Evolutionary conservation across 2,888 invertebrate genomes (phyloP).

Genomic region (Nysson spinosus): DNA sequence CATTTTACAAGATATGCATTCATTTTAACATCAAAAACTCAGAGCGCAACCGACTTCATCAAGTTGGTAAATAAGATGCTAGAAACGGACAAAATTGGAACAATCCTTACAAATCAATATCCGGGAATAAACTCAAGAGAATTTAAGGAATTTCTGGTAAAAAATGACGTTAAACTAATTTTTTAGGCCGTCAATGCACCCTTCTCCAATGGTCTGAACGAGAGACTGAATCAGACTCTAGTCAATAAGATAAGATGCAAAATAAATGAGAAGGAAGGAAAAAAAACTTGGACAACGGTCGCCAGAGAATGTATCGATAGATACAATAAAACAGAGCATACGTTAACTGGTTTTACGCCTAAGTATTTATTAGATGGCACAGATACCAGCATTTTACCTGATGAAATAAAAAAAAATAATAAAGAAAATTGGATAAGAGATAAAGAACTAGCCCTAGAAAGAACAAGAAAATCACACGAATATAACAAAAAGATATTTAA

Average conservation of each 20-base stretch:
- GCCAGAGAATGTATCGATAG: constrained; percentile 53
- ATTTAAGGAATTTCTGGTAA: constrained; percentile 47
- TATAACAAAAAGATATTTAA: constrained; percentile 54
- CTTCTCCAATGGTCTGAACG: constrained; percentile 6
- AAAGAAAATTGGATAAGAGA: constrained; percentile 31
- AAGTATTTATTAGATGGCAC: constrained; percentile 57
- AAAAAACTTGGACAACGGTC: constrained; percentile 56
- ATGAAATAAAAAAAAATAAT: constrained; percentile 2
- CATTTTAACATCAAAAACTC: constrained; percentile 15
- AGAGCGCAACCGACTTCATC: constrained; percentile 9
- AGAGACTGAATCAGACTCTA: constrained; percentile 55
- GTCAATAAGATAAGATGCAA: constrained; percentile 61
- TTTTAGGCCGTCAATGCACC: constrained; percentile 61
- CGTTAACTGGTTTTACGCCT: constrained; percentile 58
- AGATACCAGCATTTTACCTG: constrained; percentile 10
- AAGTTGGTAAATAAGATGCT: constrained; percentile 15
- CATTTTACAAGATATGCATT: constrained; percentile 23
- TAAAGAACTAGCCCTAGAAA: constrained; percentile 50
- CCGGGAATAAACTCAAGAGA: constrained; percentile 53
- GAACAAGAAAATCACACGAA: constrained; percentile 48
- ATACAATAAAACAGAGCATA: constrained; percentile 62
- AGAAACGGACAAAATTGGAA: constrained; percentile 34
- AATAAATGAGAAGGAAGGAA: constrained; percentile 49
- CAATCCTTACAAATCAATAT: constrained; percentile 54
- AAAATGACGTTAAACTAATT: constrained; percentile 45